Base-by-base conservation (phyloP, 2,113 vertebrate species). In the Neolamprologus modestus region DNA sequence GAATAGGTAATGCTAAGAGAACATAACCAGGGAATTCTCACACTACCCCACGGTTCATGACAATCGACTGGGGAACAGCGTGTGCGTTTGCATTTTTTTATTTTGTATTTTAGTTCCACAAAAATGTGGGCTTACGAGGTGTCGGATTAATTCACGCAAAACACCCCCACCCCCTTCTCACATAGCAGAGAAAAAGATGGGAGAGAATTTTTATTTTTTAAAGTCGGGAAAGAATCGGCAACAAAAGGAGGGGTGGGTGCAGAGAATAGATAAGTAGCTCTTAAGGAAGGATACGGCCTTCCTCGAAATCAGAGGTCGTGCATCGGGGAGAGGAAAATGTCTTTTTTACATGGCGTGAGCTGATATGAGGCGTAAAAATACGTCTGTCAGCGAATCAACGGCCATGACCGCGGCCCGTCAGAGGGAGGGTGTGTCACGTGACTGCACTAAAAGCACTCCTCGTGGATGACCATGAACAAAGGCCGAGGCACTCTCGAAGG, bases 11-110 rank as follows among this genome's bases (percentile, higher is more conserved):
- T 92, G 90, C 85, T 83, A 47, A 80, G 88, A 86, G 91, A 92
- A 91, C 89, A 86, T 57, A 91, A 84, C 86, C 82, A 13, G 92
- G 93, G 95, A 94, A 92, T 92, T 91, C 92, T 91, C 87, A 82
- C 89, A 76, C 84, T 57, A 81, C 84, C 81, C 83, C 3, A 26
- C 1, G 52, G 83, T 85, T 89, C 91, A 87, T 9, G 83, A 89
- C 87, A 81, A 11, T 79, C 33, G 78, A 76, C 84, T 17, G 12
- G 86, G 88, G 86, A 90, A 57, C 86, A 17, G 45, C 5, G 10
- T 11, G 73, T 42, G 61, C 21, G 26, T 33, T 63, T 63, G 59
- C 59, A 28, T 85, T 50, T 45, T 76, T 73, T 73, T 7, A 3
- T 6, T 45, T 68, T 40, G 42, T 71, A 33, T 61, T 54, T 82